Evolutionary conservation across 2,888 invertebrate genomes (phyloP), one percentile per base, ranked within the genome.

Genomic region (Dorcus hopei): DNA sequence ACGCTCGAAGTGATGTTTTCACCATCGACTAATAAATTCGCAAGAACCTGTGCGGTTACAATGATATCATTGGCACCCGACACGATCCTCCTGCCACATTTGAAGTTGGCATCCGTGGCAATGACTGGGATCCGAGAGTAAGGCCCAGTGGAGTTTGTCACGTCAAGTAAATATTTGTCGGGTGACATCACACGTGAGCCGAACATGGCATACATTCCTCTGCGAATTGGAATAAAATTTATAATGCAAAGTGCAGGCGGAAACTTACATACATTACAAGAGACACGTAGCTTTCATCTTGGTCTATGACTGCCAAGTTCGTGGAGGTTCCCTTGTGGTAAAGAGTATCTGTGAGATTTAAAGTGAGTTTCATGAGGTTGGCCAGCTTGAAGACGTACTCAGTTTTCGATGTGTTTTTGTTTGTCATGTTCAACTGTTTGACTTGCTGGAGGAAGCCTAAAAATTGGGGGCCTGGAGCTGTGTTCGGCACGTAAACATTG

Each of bases 281-380:
- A 8, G 88, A 85, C 45, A 87, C 83, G 77, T 89, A 89, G 45
- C 84, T 81, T 70, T 89, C 89, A 66, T 81, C 75, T 57, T 81
- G 79, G 77, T 90, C 90, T 61, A 87, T 82, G 50, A 83, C 85
- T 43, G 86, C 85, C 39, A 89, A 80, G 60, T 85, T 86, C 5
- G 86, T 82, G 54, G 84, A 81, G 55, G 77, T 79, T 62, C 80
- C 80, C 61, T 74, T 71, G 52, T 77, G 76, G 61, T 33, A 33
- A 33, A 6, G 6, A 7, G 26, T 1, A 6, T 33, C 85, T 45
- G 86, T 85, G 40, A 89, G 80, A 60, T 85, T 86, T 5, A 86
- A 82, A 54, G 84, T 81, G 56, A 77, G 79, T 62, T 80, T 80
- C 61, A 74, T 71, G 52, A 76, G 76, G 61, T 76, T 69, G 0